phyloP scores from a whole-genome alignment of 2,888 invertebrate species.

The Brachyptera risi region DNA sequence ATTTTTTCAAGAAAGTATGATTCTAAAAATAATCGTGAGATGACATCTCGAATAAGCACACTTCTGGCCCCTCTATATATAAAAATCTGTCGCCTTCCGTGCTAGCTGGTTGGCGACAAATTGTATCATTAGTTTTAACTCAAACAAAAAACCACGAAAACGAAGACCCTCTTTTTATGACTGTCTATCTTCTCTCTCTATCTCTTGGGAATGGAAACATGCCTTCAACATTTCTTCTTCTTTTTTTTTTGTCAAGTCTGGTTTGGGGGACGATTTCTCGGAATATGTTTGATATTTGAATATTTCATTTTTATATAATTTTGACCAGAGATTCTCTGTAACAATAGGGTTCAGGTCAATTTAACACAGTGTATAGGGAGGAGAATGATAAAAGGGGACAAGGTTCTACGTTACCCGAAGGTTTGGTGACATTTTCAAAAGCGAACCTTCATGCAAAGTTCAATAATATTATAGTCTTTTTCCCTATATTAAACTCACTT shows the following conservation, averaged over 20 bases:
- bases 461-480: too few relatives aligned
- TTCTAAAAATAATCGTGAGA: too few relatives aligned
- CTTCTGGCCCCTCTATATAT: neutral
- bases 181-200: neutral
- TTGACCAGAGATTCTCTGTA: too few relatives aligned
- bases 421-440: conserved; percentile 8
- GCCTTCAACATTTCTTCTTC: too few relatives aligned
- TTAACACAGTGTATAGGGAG: conserved; percentile 2
- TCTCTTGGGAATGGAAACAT: neutral
- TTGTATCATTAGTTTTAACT: conserved; percentile 29
- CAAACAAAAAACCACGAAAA: conserved; percentile 11
- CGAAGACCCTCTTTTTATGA: neutral
- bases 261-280: too few relatives aligned
- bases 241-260: too few relatives aligned
- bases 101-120: conserved; percentile 28
- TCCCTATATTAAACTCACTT: too few relatives aligned
- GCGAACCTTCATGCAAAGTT: conserved; percentile 14
- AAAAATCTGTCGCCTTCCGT: neutral
- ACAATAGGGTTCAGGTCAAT: conserved; percentile 1
- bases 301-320: too few relatives aligned
- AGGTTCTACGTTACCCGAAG: neutral
- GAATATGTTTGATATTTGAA: too few relatives aligned
- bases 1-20: too few relatives aligned
- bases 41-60: too few relatives aligned
- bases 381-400: neutral